Evolutionary conservation across 2,113 vertebrate genomes (phyloP).

Genomic region (Tachysurus fulvidraco): DNA sequence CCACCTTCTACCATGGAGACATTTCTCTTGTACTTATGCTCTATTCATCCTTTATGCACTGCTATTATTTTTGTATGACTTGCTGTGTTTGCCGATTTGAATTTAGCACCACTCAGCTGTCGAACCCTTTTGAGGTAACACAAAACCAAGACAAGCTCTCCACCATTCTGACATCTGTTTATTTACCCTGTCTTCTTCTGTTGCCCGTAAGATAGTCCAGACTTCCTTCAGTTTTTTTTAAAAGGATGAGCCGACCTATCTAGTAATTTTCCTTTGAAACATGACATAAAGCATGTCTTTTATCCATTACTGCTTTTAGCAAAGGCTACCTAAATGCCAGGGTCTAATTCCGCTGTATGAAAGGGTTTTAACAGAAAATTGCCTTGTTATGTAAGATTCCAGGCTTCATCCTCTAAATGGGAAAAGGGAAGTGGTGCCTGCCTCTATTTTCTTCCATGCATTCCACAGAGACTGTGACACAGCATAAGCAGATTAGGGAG

Average conservation of each 20-base stretch:
- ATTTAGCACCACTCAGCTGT: conserved; percentile 36
- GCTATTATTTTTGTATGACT: conserved; percentile 20
- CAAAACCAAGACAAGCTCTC: conserved; percentile 14
- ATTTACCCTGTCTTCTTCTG: conserved; percentile 29
- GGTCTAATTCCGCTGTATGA: conserved; percentile 44
- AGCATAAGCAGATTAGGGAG: conserved; percentile 45
- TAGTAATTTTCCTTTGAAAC: conserved; percentile 46
- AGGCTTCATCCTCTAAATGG: conserved; percentile 20
- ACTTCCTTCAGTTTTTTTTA: conserved; percentile 12
- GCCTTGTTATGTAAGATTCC: conserved; percentile 42
- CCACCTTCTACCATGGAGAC: neutral
- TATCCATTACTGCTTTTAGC: conserved; percentile 37
- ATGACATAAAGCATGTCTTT: conserved; percentile 31
- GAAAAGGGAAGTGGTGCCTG: conserved; percentile 37
- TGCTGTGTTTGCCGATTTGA: conserved; percentile 18
- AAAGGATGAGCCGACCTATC: conserved; percentile 28
- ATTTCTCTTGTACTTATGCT: conserved; percentile 27
- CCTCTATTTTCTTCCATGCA: conserved; percentile 36
- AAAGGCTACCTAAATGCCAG: conserved; percentile 48
- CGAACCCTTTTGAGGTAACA: conserved; percentile 7
- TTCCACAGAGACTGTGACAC: conserved; percentile 45
- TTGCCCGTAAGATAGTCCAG: conserved; percentile 15
- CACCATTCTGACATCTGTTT: conserved; percentile 12
- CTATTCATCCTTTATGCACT: conserved; percentile 23
- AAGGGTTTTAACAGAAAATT: conserved; percentile 44